Evolutionary conservation across 2,113 vertebrate genomes (phyloP), one percentile per base, ranked within the genome.

Genomic region (Tupaia chinensis): DNA sequence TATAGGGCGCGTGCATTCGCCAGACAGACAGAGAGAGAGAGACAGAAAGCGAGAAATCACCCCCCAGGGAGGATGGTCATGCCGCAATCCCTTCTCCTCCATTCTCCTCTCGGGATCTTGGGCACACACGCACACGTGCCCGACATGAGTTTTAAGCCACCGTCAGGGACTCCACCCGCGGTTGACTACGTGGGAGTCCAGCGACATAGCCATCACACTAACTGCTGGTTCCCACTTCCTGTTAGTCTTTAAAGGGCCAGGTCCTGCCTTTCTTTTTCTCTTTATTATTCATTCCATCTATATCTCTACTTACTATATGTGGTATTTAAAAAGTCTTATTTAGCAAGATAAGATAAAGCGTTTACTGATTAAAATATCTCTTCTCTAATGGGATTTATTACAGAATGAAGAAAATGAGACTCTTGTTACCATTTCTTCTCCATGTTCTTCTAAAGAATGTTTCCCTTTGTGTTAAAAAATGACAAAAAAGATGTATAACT

Each of bases 381-480:
- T 58, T 93, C 76, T 13, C 17, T 87, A 72, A 44, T 34, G 14
- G 7, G 15, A 83, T 94, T 89, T 97, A 86, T 94, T 89, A 70
- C 32, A 89, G 91, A 87, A 34, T 91, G 58, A 94, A 29, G 87
- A 87, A 96, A 95, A 94, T 78, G 58, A 25, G 60, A 23, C 56
- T 76, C 5, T 90, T 74, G 5, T 92, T 94, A 58, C 66, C 78
- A 72, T 95, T 95, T 96, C 66, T 93, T 29, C 16, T 56, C 32
- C 32, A 32, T 89, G n/a, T 83, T 92, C 94, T 85, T 83, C 4
- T 76, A 92, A 95, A 95, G 84, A 93, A 93, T 34, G 68, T 89
- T 94, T 87, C 27, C 23, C 86, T 93, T 88, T 92, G 73, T 94
- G 69, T 91, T 93, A 80, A 79, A 90, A 27, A 73, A 27, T 17